These are phyloP conservation scores for Cistogaster globosa DNA, from an alignment of 2,888 invertebrate species.

Conservation along the genomic window DNA sequence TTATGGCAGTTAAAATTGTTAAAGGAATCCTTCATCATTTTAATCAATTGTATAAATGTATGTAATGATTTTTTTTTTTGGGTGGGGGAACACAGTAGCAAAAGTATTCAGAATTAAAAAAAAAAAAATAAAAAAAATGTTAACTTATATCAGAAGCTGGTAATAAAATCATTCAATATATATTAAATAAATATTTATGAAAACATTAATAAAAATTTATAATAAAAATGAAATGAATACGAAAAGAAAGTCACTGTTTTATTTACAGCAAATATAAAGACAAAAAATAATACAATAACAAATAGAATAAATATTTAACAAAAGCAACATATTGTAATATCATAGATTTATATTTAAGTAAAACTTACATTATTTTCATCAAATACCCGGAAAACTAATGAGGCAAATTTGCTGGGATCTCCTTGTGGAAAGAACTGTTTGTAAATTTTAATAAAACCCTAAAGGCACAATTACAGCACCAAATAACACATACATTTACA, in stretches of 20 bases:
- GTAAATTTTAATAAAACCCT: slow-evolving; percentile 99
- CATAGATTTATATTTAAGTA: background rate
- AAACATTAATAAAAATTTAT: too few species aligned
- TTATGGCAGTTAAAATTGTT: too few species aligned
- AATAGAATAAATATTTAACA: background rate
- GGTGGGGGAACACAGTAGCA: too few species aligned
- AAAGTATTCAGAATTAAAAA: too few species aligned
- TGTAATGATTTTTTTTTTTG: too few species aligned
- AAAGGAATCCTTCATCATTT: too few species aligned
- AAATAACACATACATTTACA: slow-evolving; percentile 24
- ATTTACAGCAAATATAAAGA: background rate
- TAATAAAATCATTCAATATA: too few species aligned
- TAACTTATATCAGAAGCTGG: too few species aligned
- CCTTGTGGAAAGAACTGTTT: slow-evolving; percentile 99
- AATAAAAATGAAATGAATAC: background rate
- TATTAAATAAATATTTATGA: too few species aligned
- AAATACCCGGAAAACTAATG: slow-evolving; percentile 98
- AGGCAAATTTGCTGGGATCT: slow-evolving; percentile 99
- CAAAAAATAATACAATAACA: background rate
- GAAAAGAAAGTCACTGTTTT: background rate
- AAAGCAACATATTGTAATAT: background rate
- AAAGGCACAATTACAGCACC: slow-evolving; percentile 70
- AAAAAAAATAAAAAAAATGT: too few species aligned
- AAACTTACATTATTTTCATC: slow-evolving; percentile 98
- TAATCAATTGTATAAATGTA: too few species aligned